phyloP scores from a whole-genome alignment of 2,888 invertebrate species.

The Adineta ricciae region DNA sequence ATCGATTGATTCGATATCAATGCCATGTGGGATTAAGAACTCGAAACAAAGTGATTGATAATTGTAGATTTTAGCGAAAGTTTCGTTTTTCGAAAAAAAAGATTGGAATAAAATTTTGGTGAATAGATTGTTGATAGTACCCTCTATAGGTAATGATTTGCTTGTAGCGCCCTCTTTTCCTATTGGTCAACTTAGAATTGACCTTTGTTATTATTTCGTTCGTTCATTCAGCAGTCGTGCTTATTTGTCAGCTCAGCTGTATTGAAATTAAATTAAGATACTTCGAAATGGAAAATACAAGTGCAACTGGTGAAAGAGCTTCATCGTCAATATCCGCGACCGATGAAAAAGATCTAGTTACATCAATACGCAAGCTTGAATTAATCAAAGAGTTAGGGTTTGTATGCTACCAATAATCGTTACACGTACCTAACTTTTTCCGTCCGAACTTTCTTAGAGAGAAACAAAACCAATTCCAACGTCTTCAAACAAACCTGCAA shows the following conservation, averaged over 20 bases:
- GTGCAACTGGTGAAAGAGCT: too few relatives aligned
- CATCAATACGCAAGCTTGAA: not conserved
- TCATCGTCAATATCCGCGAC: too few relatives aligned
- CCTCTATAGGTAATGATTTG: not conserved
- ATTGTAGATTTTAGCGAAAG: not conserved
- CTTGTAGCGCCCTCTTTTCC: not conserved
- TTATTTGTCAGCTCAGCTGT: not conserved
- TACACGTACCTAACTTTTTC: too few relatives aligned
- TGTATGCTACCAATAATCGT: too few relatives aligned
- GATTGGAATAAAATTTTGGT: too few relatives aligned
- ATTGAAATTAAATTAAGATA: too few relatives aligned
- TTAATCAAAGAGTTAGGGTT: not conserved
- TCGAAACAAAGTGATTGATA: not conserved
- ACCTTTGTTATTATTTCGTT: conserved; percentile 10
- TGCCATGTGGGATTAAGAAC: not conserved
- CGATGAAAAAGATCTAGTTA: not conserved
- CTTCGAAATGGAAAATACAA: not conserved
- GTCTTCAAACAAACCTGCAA: not conserved
- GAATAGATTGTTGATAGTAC: too few relatives aligned
- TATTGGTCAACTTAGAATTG: not conserved
- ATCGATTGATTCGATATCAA: not conserved
- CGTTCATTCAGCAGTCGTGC: not conserved
- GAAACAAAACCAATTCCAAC: not conserved
- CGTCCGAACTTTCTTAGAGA: too few relatives aligned
- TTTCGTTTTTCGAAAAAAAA: too few relatives aligned